Evolutionary conservation across 1,140 invertebrate species (phyloP).

Genomic region (Maconellicoccus hirsutus): DNA sequence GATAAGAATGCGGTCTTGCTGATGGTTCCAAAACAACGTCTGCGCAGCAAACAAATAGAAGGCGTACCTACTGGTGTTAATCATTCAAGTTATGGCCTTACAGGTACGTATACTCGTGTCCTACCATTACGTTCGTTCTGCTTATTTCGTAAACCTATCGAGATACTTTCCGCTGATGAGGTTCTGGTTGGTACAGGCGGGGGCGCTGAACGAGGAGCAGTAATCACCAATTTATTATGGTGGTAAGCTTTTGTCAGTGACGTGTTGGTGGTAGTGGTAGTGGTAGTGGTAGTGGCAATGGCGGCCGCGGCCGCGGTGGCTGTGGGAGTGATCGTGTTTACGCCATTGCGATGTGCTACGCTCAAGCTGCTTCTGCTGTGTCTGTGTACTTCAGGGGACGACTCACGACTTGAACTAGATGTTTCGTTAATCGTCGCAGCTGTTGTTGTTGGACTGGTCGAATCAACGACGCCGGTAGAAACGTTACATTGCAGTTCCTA

Average conservation of each 20-base stretch:
- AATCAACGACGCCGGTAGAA: conserved; percentile 20
- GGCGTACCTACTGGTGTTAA: background rate
- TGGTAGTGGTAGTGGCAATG: background rate
- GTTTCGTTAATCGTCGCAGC: too few relatives aligned
- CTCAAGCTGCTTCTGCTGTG: conserved; percentile 28
- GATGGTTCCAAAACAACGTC: background rate
- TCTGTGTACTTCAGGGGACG: conserved; percentile 39
- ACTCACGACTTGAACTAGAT: conserved; percentile 37
- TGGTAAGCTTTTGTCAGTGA: too few relatives aligned
- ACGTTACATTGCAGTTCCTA: conserved; percentile 32
- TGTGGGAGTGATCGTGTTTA: too few relatives aligned
- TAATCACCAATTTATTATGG: conserved; percentile 24
- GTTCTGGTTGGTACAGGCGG: conserved; percentile 29
- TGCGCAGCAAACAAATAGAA: background rate
- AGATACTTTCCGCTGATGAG: conserved; percentile 24
- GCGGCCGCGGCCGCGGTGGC: too few relatives aligned
- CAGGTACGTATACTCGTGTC: background rate
- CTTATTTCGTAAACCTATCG: conserved; percentile 21
- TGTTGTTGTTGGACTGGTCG: too few relatives aligned
- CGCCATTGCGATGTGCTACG: too few relatives aligned
- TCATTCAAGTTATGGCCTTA: too few relatives aligned
- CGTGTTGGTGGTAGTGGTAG: too few relatives aligned
- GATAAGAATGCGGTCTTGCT: conserved; percentile 11
- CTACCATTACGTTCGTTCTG: conserved; percentile 22
- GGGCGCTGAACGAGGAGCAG: conserved; percentile 29